Conservation (phyloP, 2,888 invertebrate genomes). For the Bellardia bayeri region DNA sequence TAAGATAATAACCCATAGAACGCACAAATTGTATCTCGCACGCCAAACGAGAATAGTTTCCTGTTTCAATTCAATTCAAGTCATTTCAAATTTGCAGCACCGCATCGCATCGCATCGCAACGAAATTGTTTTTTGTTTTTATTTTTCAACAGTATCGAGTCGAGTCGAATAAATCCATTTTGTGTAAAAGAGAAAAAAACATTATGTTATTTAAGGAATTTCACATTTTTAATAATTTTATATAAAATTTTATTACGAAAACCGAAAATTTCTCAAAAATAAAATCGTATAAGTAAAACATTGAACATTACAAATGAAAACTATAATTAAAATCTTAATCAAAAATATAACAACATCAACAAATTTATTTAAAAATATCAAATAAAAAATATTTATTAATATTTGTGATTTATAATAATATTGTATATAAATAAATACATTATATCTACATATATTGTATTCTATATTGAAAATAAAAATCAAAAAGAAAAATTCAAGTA, state of each 20-base stretch:
- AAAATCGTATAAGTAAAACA: slow-evolving; percentile 55
- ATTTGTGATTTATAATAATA: slow-evolving; percentile 49
- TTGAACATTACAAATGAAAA: slow-evolving; percentile 59
- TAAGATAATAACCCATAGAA: slow-evolving; percentile 99
- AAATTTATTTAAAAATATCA: slow-evolving; percentile 45
- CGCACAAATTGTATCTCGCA: slow-evolving; percentile 98
- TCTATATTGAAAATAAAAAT: background rate
- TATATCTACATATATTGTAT: slow-evolving; percentile 29
- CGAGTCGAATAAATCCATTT: background rate
- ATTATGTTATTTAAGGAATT: slow-evolving; percentile 51
- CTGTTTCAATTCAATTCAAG: slow-evolving; percentile 85
- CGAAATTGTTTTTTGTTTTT: slow-evolving; percentile 9
- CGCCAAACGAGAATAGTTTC: slow-evolving; percentile 97
- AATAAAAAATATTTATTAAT: slow-evolving; percentile 31
- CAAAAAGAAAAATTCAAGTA: slow-evolving; percentile 35
- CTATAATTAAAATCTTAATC: slow-evolving; percentile 61
- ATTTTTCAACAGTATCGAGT: background rate
- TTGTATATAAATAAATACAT: slow-evolving; percentile 23
- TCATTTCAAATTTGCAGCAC: background rate
- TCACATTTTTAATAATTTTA: background rate
- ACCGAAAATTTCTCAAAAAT: slow-evolving; percentile 39
- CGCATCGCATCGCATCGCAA: too few species aligned
- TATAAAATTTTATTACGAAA: slow-evolving; percentile 3
- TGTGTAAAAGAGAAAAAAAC: slow-evolving; percentile 47
- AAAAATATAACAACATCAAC: slow-evolving; percentile 61